These are phyloP conservation scores for Koerneria pararmatus DNA, from an alignment of 2,888 invertebrate species.

Conservation along the genomic window DNA sequence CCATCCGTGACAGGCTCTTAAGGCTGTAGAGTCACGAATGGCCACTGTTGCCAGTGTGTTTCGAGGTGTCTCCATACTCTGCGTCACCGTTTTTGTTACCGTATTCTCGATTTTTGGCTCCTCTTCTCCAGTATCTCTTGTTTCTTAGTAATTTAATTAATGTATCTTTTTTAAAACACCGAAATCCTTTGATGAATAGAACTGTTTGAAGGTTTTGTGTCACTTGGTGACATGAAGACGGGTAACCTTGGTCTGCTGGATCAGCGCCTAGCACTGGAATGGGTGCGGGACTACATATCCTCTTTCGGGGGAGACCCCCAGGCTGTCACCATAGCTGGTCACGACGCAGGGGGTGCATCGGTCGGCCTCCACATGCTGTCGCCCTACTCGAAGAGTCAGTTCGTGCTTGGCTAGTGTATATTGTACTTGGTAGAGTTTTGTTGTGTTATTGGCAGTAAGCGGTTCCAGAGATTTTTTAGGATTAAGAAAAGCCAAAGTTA, in stretches of 20 bases:
- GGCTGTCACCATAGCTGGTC: conserved; percentile 77
- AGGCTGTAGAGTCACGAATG: too few relatives aligned
- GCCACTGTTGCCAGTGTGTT: too few relatives aligned
- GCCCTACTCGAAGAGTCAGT: conserved; percentile 53
- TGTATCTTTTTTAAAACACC: background rate
- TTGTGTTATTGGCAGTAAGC: background rate
- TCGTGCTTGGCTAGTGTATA: background rate
- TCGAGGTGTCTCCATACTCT: too few relatives aligned
- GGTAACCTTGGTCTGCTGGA: conserved; percentile 66
- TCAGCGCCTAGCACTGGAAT: conserved; percentile 63
- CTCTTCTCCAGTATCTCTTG: background rate
- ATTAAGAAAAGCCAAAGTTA: background rate
- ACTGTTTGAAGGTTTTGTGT: conserved; percentile 64
- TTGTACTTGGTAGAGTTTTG: background rate
- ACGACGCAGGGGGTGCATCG: conserved; percentile 69
- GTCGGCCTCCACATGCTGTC: conserved; percentile 63
- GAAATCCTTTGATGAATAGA: too few relatives aligned
- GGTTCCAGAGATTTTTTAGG: conserved; percentile 2
- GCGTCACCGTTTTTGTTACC: too few relatives aligned
- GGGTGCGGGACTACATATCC: conserved; percentile 71
- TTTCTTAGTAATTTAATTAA: too few relatives aligned
- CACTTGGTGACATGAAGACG: conserved; percentile 64
- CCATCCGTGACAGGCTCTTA: too few relatives aligned
- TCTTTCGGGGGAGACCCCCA: conserved; percentile 78
- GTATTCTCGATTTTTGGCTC: background rate